Conservation (phyloP, 2,888 invertebrate genomes). For the Rosalia funebris region DNA sequence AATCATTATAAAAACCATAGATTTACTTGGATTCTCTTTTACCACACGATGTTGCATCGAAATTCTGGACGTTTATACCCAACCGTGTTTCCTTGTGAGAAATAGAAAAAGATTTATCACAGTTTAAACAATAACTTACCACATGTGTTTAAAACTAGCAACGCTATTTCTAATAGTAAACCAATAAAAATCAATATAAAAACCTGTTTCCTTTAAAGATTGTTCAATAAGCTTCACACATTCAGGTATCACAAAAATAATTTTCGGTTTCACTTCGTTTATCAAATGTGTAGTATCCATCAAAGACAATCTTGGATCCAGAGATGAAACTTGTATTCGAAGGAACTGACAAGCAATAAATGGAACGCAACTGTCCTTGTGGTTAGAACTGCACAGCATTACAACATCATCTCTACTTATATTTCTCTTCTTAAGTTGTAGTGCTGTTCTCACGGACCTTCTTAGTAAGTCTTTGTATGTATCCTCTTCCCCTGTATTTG, state of each 20-base stretch:
- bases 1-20: too few relatives aligned
- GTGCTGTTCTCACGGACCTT: slow-evolving; percentile 64
- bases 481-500: slow-evolving; percentile 61
- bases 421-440: slow-evolving; percentile 60
- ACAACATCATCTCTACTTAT: slow-evolving; percentile 63
- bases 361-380: slow-evolving; percentile 63
- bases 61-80: too few relatives aligned
- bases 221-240: slow-evolving; percentile 47
- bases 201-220: slow-evolving; percentile 45
- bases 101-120: too few relatives aligned
- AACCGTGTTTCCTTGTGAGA: too few relatives aligned
- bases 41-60: too few relatives aligned
- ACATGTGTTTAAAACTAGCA: too few relatives aligned
- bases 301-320: slow-evolving; percentile 52
- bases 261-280: slow-evolving; percentile 50
- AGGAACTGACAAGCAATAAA: slow-evolving; percentile 65
- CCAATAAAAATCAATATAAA: too few relatives aligned
- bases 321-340: slow-evolving; percentile 56
- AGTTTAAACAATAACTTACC: too few relatives aligned
- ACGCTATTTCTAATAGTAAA: too few relatives aligned
- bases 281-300: slow-evolving; percentile 50
- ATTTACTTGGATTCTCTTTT: too few relatives aligned
- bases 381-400: slow-evolving; percentile 64
- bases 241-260: slow-evolving; percentile 52
- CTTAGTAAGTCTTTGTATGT: slow-evolving; percentile 61